Conservation (phyloP, 2,113 vertebrate genomes). For the Sturnira hondurensis region DNA sequence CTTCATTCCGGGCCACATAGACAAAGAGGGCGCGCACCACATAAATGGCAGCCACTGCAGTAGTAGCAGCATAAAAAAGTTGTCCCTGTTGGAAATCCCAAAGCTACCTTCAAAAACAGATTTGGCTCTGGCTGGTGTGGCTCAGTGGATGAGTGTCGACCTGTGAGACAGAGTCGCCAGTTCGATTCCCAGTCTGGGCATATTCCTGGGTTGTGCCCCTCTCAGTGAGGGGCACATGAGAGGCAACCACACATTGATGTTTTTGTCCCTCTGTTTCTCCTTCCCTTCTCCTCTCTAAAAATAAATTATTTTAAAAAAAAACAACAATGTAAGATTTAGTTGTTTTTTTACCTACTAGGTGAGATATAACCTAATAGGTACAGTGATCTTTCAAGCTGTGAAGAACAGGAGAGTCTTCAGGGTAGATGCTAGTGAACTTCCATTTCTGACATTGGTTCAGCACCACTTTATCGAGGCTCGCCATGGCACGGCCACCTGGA, state of each 20-base stretch:
- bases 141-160: too few species aligned
- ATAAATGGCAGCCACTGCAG: slow-evolving; percentile 93
- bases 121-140: slow-evolving; percentile 76
- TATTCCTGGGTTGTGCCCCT: too few species aligned
- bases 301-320: too few species aligned
- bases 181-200: too few species aligned
- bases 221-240: too few species aligned
- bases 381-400: slow-evolving; percentile 94
- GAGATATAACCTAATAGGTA: slow-evolving; percentile 95
- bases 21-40: slow-evolving; percentile 93
- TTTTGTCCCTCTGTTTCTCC: too few species aligned
- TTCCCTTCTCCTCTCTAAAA: too few species aligned
- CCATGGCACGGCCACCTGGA: too few species aligned
- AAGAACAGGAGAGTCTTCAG: slow-evolving; percentile 96
- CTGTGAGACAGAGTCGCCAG: too few species aligned
- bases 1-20: slow-evolving; percentile 96
- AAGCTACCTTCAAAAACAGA: slow-evolving; percentile 92
- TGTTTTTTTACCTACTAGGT: too few species aligned
- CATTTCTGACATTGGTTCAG: slow-evolving; percentile 82
- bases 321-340: slow-evolving; percentile 88
- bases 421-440: slow-evolving; percentile 90
- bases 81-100: slow-evolving; percentile 94
- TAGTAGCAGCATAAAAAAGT: slow-evolving; percentile 96
- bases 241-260: too few species aligned
- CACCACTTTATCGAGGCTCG: too few species aligned